A percentile compares a stretch with the other conserved stretches of the same genome.
Conservation (phyloP, 1,140 invertebrate genomes). For the Ceratina australensis region DNA sequence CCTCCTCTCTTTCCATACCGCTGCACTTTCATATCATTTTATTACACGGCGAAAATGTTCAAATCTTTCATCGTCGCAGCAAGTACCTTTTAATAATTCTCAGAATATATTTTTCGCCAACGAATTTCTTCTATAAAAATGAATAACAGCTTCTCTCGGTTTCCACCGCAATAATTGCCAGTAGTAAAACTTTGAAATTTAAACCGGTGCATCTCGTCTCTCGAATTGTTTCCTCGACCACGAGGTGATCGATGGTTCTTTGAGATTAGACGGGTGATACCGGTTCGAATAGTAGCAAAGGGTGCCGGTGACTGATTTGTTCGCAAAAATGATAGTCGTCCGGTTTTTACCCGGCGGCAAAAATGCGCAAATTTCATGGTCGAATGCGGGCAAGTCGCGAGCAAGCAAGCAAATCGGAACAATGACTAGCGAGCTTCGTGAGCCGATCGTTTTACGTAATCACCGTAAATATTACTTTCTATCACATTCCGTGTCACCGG, state of each 20-base stretch:
- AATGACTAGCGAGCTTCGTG: conserved; percentile 37
- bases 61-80: too few relatives aligned
- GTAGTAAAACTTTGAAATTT: conserved; percentile 44
- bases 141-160: neutral
- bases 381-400: conserved; percentile 56
- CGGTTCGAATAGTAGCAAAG: conserved; percentile 17
- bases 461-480: conserved; percentile 61
- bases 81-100: too few relatives aligned
- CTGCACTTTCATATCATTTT: neutral
- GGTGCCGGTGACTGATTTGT: conserved; percentile 28
- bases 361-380: conserved; percentile 62
- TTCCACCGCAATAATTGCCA: conserved; percentile 42
- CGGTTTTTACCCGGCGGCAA: conserved; percentile 39
- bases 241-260: conserved; percentile 23
- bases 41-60: too few relatives aligned
- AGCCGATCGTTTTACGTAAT: conserved; percentile 55
- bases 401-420: conserved; percentile 58
- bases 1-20: neutral
- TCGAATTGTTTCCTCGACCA: conserved; percentile 10
- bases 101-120: neutral
- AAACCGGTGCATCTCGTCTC: neutral
- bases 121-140: neutral
- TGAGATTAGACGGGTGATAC: conserved; percentile 25
- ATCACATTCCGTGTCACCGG: conserved; percentile 53
- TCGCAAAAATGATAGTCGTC: conserved; percentile 43